phyloP scores from a whole-genome alignment of 2,113 vertebrate species.

The Tetrao urogallus region DNA sequence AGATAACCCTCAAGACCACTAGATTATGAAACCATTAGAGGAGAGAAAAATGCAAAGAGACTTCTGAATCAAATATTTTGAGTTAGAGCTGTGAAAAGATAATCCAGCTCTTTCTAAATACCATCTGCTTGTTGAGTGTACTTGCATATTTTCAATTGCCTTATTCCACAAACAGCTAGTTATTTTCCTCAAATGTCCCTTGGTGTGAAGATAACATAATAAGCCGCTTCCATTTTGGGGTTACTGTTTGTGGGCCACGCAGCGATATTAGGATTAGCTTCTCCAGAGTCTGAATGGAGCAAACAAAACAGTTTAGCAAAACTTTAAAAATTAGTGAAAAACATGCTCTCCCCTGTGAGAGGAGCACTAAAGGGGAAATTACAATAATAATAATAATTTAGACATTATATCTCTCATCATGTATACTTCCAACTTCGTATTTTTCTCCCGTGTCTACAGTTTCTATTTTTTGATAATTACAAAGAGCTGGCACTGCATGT shows the following conservation, averaged over 20 bases:
- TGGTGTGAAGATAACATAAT: conserved; percentile 43
- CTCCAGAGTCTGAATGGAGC: conserved; percentile 3
- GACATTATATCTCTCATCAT: neutral
- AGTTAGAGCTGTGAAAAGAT: neutral
- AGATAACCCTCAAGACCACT: neutral
- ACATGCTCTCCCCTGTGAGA: neutral
- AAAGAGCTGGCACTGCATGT: neutral
- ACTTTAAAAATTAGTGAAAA: neutral
- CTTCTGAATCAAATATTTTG: conserved; percentile 21
- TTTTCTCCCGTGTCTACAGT: neutral
- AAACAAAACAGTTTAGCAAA: neutral
- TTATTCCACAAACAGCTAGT: conserved; percentile 31
- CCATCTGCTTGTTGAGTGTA: conserved; percentile 36
- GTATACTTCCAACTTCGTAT: neutral
- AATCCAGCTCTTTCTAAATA: conserved; percentile 25
- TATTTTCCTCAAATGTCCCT: conserved; percentile 7
- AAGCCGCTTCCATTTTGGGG: neutral
- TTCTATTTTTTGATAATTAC: conserved; percentile 37
- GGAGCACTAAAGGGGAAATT: neutral
- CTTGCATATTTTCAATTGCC: conserved; percentile 20
- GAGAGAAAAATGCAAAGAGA: neutral
- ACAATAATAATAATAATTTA: conserved; percentile 20
- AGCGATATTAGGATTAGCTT: neutral
- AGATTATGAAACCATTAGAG: neutral
- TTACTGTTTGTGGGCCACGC: neutral